phyloP scores from a whole-genome alignment of 2,888 invertebrate species.

The Barypeithes pellucidus region DNA sequence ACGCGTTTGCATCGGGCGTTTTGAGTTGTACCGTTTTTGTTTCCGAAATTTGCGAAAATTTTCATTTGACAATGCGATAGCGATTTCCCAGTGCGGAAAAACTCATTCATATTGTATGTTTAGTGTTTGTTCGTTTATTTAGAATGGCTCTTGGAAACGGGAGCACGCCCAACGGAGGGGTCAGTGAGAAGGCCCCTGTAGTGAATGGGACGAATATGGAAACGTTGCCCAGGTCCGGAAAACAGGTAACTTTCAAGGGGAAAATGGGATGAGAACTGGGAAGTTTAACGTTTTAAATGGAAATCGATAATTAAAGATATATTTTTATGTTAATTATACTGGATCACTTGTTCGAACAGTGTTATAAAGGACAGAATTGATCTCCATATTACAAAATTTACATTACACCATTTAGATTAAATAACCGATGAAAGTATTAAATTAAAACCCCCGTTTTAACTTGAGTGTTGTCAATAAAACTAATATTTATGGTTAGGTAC shows the following conservation, averaged over 20 bases:
- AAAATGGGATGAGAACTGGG: neutral
- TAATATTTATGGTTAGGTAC: slow-evolving; percentile 2
- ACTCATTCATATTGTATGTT: slow-evolving; percentile 54
- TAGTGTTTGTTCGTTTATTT: slow-evolving; percentile 53
- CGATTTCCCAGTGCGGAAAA: slow-evolving; percentile 38
- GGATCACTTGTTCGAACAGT: no score
- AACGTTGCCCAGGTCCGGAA: slow-evolving; percentile 74
- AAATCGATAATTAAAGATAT: neutral
- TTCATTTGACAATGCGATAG: slow-evolving; percentile 56
- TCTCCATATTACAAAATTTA: neutral
- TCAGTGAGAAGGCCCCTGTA: slow-evolving; percentile 72
- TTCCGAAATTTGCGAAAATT: slow-evolving; percentile 51
- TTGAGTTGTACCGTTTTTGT: slow-evolving; percentile 43
- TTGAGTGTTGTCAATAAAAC: neutral
- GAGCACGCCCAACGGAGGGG: slow-evolving; percentile 69
- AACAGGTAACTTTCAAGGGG: slow-evolving; percentile 70
- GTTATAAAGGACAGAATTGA: neutral
- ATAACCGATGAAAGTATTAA: neutral
- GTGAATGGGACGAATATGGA: slow-evolving; percentile 77
- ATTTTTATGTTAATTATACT: neutral
- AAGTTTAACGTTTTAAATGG: neutral
- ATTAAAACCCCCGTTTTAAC: slow-evolving; percentile 1
- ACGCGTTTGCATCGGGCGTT: slow-evolving; percentile 58
- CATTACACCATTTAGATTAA: neutral
- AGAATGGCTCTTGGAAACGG: slow-evolving; percentile 70